These are phyloP conservation scores for Aethina tumida DNA, from an alignment of 1,140 invertebrate genomes.

Conservation along the genomic window DNA sequence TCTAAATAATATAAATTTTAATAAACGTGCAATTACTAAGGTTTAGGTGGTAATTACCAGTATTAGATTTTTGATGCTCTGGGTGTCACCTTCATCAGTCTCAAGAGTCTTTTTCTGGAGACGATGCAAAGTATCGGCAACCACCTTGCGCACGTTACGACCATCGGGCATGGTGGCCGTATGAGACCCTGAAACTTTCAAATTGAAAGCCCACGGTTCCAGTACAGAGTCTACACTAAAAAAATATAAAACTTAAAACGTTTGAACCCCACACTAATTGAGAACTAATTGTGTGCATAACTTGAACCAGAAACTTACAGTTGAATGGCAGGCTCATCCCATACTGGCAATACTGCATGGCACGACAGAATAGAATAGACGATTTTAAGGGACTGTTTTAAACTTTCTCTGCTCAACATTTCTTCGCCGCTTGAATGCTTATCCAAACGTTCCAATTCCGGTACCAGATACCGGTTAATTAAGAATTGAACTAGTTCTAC, in stretches of 20 bases:
- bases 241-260: conserved; percentile 4
- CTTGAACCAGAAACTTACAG: conserved; percentile 37
- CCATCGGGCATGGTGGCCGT: conserved; percentile 50
- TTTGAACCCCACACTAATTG: neutral
- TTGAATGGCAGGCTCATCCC: conserved; percentile 44
- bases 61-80: conserved; percentile 53
- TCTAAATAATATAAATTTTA: conserved; percentile 35
- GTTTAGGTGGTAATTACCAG: conserved; percentile 24
- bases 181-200: conserved; percentile 35
- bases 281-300: neutral
- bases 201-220: conserved; percentile 34
- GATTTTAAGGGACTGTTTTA: conserved; percentile 36
- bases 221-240: conserved; percentile 29
- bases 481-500: conserved; percentile 52
- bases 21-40: neutral
- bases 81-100: conserved; percentile 62
- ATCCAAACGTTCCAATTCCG: conserved; percentile 44
- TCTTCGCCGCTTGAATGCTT: conserved; percentile 38
- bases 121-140: conserved; percentile 43
- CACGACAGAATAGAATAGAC: conserved; percentile 44
- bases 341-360: conserved; percentile 47
- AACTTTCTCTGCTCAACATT: conserved; percentile 33
- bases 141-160: conserved; percentile 46
- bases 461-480: conserved; percentile 51
- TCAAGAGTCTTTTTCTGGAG: conserved; percentile 50